Percentiles rank a stretch among this genome's conserved stretches.
phyloP scores from a whole-genome alignment of 2,113 vertebrate species.

The Peucedramus taeniatus region DNA sequence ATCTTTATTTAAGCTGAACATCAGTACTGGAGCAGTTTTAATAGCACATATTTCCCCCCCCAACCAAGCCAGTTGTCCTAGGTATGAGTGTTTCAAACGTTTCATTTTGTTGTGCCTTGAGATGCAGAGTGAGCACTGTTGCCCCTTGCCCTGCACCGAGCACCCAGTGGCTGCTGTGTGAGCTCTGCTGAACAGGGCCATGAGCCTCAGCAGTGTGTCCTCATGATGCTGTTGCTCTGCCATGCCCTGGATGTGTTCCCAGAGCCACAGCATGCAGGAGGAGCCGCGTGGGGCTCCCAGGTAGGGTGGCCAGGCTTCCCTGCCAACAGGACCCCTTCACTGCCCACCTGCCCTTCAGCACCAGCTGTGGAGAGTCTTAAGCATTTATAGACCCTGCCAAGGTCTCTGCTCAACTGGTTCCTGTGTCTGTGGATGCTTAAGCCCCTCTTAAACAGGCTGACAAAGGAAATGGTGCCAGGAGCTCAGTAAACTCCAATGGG shows the following conservation, averaged over 20 bases:
- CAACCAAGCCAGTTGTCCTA: not conserved
- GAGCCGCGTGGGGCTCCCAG: rapidly evolving
- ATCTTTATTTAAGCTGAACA: not conserved
- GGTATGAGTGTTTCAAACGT: rapidly evolving
- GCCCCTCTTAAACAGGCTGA: not conserved
- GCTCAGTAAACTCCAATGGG: not conserved
- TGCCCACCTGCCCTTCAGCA: not conserved
- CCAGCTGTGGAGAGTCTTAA: not conserved
- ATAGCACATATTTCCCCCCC: rapidly evolving
- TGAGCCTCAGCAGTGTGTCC: not conserved
- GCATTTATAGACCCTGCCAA: not conserved
- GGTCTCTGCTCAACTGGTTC: not conserved
- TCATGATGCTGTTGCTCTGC: not conserved
- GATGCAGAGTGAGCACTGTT: rapidly evolving
- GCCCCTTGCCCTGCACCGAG: not conserved
- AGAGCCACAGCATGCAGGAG: rapidly evolving
- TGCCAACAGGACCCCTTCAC: not conserved
- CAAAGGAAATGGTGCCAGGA: not conserved
- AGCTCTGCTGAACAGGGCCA: not conserved
- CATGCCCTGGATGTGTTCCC: rapidly evolving
- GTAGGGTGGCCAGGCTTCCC: not conserved
- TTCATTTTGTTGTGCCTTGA: not conserved
- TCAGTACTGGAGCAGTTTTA: not conserved
- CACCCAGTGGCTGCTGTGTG: not conserved
- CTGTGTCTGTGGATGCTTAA: not conserved